A percentile compares a stretch with the other conserved stretches of the same genome.
Evolutionary conservation across 1,140 invertebrate species (phyloP).

Genomic region (Pogonomyrmex californicus): DNA sequence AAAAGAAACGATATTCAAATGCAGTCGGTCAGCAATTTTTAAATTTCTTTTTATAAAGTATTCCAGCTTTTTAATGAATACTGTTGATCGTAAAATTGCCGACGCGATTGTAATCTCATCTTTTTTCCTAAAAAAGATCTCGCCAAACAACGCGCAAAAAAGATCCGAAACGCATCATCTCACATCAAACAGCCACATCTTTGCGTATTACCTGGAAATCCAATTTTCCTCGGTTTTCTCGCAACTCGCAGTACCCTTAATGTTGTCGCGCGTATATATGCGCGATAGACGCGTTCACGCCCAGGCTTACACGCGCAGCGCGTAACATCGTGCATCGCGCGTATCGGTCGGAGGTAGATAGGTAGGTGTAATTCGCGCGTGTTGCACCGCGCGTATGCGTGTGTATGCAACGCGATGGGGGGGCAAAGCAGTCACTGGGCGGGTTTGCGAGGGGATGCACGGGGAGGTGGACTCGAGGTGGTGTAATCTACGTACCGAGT

Average conservation of each 20-base stretch:
- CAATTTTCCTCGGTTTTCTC: constrained; percentile 57
- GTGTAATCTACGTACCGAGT: constrained; percentile 79
- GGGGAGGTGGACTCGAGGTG: constrained; percentile 62
- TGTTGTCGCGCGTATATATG: constrained; percentile 19
- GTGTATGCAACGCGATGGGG: constrained; percentile 43
- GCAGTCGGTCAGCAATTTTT: background rate
- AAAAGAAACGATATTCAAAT: background rate
- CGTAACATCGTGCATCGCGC: constrained; percentile 20
- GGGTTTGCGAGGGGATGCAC: constrained; percentile 4
- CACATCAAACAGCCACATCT: background rate
- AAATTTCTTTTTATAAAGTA: background rate
- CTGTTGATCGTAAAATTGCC: background rate
- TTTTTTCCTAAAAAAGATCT: background rate
- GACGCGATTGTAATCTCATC: background rate
- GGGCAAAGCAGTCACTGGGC: constrained; percentile 56
- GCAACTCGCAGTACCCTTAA: constrained; percentile 35
- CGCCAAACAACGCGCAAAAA: background rate
- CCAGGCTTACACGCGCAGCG: constrained; percentile 23
- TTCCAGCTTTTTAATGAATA: background rate
- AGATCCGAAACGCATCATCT: background rate
- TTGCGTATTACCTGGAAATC: constrained; percentile 30
- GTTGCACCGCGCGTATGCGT: constrained; percentile 47
- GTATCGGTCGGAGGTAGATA: constrained; percentile 44
- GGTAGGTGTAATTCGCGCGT: constrained; percentile 57
- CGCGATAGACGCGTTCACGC: constrained; percentile 44